Conservation (phyloP, 1,140 invertebrate genomes). For the Calosoma granatense region DNA sequence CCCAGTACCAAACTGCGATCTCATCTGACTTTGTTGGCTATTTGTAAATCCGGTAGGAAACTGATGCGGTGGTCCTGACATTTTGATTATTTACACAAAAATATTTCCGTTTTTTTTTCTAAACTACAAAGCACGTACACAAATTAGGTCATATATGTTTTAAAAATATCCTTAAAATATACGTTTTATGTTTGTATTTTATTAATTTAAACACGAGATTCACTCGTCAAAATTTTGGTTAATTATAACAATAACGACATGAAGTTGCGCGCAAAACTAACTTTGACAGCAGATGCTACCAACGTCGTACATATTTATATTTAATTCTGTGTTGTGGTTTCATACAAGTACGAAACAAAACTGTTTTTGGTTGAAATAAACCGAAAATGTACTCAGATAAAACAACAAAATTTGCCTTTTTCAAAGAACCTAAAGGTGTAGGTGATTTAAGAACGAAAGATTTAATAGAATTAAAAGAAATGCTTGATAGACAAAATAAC, state of each 20-base stretch:
- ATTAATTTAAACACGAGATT: too few species aligned
- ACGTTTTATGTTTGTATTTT: too few species aligned
- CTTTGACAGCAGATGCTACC: too few species aligned
- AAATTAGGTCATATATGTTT: too few species aligned
- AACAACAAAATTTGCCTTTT: not conserved
- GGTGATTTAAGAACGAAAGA: not conserved
- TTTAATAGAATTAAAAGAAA: not conserved
- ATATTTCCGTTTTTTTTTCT: not conserved
- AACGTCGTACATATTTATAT: too few species aligned
- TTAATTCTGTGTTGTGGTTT: too few species aligned
- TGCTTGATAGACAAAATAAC: not conserved
- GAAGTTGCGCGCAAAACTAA: too few species aligned
- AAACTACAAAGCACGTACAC: too few species aligned
- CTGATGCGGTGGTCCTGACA: slow-evolving; percentile 48
- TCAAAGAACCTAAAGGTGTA: not conserved
- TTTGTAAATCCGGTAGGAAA: slow-evolving; percentile 45
- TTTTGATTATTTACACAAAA: slow-evolving; percentile 27
- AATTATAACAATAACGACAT: too few species aligned
- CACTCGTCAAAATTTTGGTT: too few species aligned
- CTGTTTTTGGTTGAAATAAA: not conserved
- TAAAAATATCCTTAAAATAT: too few species aligned
- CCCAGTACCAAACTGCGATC: slow-evolving; percentile 43
- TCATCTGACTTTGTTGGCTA: slow-evolving; percentile 41
- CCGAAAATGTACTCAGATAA: not conserved
- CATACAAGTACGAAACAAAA: too few species aligned